Evolutionary conservation across 2,888 invertebrate species (phyloP), one percentile per base, ranked within the genome.

Genomic region (Trachelus stipa): DNA sequence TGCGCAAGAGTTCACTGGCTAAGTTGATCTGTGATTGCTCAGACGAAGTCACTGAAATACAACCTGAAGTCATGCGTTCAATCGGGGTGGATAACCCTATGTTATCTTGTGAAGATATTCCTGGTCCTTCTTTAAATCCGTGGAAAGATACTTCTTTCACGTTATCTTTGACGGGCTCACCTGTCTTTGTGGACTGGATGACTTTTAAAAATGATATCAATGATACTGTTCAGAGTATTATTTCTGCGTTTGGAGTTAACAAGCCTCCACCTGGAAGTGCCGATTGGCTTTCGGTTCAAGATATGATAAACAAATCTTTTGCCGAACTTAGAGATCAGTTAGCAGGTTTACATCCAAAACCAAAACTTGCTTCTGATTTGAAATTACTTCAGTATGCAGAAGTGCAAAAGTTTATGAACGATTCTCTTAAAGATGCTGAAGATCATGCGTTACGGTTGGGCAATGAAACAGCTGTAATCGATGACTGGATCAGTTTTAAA

Each of bases 11-110:
- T 0, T 94, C 95, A 0, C 88, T 97, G 23, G 95, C 96, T 0
- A 93, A 93, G 56, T 92, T 97, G 30, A 95, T 97, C 79, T 97
- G 97, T 88, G 95, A 95, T 56, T 97, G 96, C 91, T 94, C 96
- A 0, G 96, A 95, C 79, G 91, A 93, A 1, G 93, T 97, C 4
- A 92, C 93, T 69, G 89, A 92, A 31, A 93, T 95, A 0, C 96
- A 96, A 85, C 93, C 93, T 6, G 91, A 93, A 80, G 96, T 96
- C 35, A 97, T 97, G 97, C 93, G 94, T 84, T 93, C 94, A 0
- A 91, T 93, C 0, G 92, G 92, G 30, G 87, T 91, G 12, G 93
- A 93, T 75, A 95, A 95, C 90, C 93, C 94, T 0, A 92, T 94
- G n/a, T 90, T 94, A 1, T 92, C 94, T 84, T 97, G 97, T 91